These are phyloP conservation scores for Notothenia coriiceps DNA, from an alignment of 2,113 vertebrate genomes.

Conservation along the genomic window DNA sequence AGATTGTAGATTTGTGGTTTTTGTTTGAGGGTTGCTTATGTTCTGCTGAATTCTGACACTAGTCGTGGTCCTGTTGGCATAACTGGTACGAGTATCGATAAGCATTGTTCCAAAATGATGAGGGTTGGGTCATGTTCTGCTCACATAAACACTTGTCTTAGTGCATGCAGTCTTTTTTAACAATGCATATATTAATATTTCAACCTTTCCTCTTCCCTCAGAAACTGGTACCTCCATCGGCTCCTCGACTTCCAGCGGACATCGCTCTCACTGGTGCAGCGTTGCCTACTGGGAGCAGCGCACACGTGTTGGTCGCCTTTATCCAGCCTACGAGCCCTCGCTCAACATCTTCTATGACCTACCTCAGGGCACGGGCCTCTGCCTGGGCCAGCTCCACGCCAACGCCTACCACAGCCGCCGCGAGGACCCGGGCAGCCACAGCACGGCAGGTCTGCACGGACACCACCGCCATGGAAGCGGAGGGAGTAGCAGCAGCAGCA, in stretches of 20 bases:
- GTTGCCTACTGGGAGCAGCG: conserved; percentile 99
- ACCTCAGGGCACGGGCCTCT: conserved; percentile 99
- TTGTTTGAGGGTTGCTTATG: not conserved
- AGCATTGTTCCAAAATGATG: not conserved
- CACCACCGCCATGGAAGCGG: conserved; percentile 44
- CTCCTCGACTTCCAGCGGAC: conserved; percentile 80
- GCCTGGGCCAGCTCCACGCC: conserved; percentile 92
- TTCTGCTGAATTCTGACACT: not conserved
- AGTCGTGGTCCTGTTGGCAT: not conserved
- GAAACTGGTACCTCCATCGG: conserved; percentile 93
- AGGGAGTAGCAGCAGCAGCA: conserved; percentile 70
- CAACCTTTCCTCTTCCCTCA: conserved; percentile 63
- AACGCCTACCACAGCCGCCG: conserved; percentile 74
- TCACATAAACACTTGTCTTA: too few relatives aligned
- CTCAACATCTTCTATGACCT: conserved; percentile 99
- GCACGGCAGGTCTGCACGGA: conserved; percentile 38
- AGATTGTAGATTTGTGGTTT: too few relatives aligned
- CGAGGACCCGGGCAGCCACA: conserved; percentile 55
- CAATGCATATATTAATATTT: conserved; percentile 15
- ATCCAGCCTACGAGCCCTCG: conserved; percentile 94
- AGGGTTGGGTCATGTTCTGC: not conserved
- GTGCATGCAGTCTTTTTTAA: not conserved
- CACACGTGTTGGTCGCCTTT: conserved; percentile 95
- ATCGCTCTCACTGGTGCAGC: conserved; percentile 94
- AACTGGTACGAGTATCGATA: not conserved